Conservation (phyloP, 2,113 vertebrate genomes). For the Thunnus thynnus region DNA sequence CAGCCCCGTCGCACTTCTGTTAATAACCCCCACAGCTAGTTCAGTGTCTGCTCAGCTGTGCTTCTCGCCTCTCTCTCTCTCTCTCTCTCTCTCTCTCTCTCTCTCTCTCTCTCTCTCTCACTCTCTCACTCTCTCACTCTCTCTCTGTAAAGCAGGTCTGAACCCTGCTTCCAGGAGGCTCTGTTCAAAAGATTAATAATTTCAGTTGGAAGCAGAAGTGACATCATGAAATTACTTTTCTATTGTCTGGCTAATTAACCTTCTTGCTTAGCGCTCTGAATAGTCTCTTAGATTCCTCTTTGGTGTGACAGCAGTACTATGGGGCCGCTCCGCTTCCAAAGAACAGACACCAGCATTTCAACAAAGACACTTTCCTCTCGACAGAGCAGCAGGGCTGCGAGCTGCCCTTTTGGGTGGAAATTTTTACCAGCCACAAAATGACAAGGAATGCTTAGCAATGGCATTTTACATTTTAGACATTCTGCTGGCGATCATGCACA, state of each 20-base stretch:
- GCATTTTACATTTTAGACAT: background rate
- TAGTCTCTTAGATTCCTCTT: conserved; percentile 19
- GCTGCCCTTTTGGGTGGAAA: background rate
- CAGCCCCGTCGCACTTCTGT: conserved; percentile 14
- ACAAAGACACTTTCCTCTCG: background rate
- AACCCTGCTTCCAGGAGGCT: conserved; percentile 20
- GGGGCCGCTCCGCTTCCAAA: background rate
- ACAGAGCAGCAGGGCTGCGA: background rate
- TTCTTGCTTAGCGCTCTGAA: conserved; percentile 37
- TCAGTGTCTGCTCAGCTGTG: conserved; percentile 6
- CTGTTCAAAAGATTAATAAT: conserved; percentile 52
- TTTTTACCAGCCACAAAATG: background rate
- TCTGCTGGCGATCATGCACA: background rate
- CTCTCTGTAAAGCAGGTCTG: background rate
- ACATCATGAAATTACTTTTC: conserved; percentile 58
- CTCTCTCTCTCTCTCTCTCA: background rate
- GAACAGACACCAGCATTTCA: conserved; percentile 6
- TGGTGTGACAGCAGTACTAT: conserved; percentile 25
- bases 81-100: background rate
- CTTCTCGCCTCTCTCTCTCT: background rate
- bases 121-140: background rate
- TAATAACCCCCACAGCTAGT: conserved; percentile 40
- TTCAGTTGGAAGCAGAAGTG: conserved; percentile 53
- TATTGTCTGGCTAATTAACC: conserved; percentile 71
- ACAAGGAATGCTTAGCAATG: background rate